Base-by-base conservation (phyloP, 1,140 invertebrate genomes). In the Platorchestia sp. region DNA sequence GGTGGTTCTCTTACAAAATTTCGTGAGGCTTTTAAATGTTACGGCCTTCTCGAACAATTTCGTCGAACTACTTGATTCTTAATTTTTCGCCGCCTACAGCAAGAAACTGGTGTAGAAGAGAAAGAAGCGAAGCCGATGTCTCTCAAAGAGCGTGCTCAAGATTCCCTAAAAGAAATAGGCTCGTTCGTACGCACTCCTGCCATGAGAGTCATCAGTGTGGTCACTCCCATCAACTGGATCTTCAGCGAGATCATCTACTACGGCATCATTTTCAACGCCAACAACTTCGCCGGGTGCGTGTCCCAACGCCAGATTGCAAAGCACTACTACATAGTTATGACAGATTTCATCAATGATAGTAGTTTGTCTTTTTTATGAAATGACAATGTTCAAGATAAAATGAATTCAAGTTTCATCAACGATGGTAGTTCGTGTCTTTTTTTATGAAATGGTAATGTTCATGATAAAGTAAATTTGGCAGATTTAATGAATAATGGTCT, bases 211-310 rank as follows among this genome's bases (percentile, higher is more conserved):
- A 95, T 95, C 43, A 86, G 53, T 27, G 75, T 95, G 22, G 89
- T 95, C 10, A 47, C 86, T 43, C n/a, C 95, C 42, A 95, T 90
- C 89, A 90, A 89, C 47, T 95, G 95, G 95, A 40, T 95, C 40
- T 51, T 95, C 45, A 87, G 45, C 86, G 95, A 95, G 75, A 87
- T 95, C 42, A 87, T 95, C 89, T 95, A 95, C 89, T 95, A 95
- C 89, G 95, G 53, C 19, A 95, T 90, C 86, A 95, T 95, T 44
- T 95, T 95, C 86, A 95, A 95, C 43, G 95, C 95, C 5, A 95
- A 95, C 86, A 95, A 51, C 89, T 95, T 95, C 45, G 86, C 95
- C 5, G 89, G 95, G 95, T 95, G 36, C 27, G 59, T 22, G 27
- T 22, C 14, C 47, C 6, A 51, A 51, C 47, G 47, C 47, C n/a